phyloP scores from a whole-genome alignment of 2,797 vertebrate species.

The Rachycentron canadum region DNA sequence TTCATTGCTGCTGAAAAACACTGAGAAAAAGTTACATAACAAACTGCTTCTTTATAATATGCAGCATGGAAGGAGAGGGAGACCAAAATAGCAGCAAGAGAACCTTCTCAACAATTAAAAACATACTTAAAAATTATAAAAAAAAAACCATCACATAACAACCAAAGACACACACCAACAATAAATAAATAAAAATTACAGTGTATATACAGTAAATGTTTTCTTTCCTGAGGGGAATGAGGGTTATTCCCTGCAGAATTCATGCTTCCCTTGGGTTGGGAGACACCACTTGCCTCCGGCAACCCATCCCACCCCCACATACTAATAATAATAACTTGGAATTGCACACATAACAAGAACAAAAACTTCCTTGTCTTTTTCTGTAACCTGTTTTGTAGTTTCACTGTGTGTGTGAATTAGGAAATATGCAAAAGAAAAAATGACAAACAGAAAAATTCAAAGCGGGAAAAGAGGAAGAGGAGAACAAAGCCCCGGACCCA shows the following conservation, averaged over 20 bases:
- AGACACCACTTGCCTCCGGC: neutral
- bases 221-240: neutral
- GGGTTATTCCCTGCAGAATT: neutral
- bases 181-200: neutral
- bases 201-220: slow-evolving; percentile 19
- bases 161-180: neutral
- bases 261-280: neutral
- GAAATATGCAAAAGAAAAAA: neutral
- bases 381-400: too few relatives aligned
- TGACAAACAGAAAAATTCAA: neutral
- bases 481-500: slow-evolving; percentile 16
- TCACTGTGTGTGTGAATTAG: neutral
- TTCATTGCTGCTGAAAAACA: neutral
- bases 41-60: neutral
- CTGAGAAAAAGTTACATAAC: neutral
- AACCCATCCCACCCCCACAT: neutral
- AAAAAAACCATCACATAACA: neutral
- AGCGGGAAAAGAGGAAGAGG: neutral
- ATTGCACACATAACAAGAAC: neutral
- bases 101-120: neutral
- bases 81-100: neutral
- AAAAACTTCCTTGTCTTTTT: neutral
- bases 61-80: neutral
- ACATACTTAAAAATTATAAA: neutral
- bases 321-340: neutral